phyloP scores from a whole-genome alignment of 2,113 vertebrate genomes.

The Jacana jacana region DNA sequence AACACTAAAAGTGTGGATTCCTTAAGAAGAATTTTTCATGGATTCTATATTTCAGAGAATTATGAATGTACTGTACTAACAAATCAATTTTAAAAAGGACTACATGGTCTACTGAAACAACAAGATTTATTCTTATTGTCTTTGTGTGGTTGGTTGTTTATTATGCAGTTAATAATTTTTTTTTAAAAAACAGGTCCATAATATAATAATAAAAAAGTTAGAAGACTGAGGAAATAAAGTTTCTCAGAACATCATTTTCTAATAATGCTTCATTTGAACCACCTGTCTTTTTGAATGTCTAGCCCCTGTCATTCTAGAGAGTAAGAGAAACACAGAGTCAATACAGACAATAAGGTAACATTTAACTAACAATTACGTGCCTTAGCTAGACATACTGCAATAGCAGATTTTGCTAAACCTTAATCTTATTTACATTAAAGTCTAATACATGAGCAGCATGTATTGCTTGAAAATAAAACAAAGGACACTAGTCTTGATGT shows the following conservation, averaged over 20 bases:
- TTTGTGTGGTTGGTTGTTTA: background rate
- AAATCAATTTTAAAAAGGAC: background rate
- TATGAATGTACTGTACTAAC: background rate
- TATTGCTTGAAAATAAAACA: background rate
- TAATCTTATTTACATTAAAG: background rate
- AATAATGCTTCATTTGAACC: background rate
- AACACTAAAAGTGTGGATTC: background rate
- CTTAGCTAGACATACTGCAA: background rate
- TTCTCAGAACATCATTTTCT: background rate
- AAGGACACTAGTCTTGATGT: background rate
- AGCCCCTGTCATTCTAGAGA: conserved; percentile 7
- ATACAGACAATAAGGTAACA: conserved; percentile 4
- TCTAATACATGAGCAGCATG: background rate
- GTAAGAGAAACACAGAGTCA: conserved; percentile 23
- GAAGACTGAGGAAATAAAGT: background rate
- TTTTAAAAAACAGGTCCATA: background rate
- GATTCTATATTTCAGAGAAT: background rate
- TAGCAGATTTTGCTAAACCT: background rate
- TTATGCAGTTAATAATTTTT: background rate
- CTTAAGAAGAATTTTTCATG: background rate
- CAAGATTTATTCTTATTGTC: background rate
- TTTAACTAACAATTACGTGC: conserved; percentile 22
- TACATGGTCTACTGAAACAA: background rate
- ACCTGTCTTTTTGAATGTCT: background rate
- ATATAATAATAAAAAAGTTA: background rate